Conservation (phyloP, 1,140 invertebrate species). For the Drosophila elegans region DNA sequence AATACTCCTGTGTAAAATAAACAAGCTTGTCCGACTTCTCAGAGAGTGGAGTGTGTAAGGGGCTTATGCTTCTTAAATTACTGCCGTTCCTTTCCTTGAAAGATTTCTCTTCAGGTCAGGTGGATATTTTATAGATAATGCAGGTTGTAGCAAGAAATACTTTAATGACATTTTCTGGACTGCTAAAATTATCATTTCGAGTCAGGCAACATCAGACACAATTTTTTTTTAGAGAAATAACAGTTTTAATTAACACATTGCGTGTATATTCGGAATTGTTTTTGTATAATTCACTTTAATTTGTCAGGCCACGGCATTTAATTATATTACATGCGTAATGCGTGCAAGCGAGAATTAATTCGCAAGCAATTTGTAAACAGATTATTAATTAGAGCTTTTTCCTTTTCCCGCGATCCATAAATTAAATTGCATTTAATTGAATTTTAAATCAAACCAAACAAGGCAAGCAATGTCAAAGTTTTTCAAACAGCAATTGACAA, state of each 20-base stretch:
- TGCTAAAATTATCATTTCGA: neutral
- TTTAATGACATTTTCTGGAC: neutral
- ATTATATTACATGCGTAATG: slow-evolving; percentile 47
- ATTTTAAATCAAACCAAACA: slow-evolving; percentile 44
- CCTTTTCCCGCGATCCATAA: slow-evolving; percentile 11
- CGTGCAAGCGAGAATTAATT: slow-evolving; percentile 47
- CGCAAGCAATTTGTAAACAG: slow-evolving; percentile 39
- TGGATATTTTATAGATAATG: neutral
- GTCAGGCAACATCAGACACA: neutral
- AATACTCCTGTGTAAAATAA: slow-evolving; percentile 77
- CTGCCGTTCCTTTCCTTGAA: slow-evolving; percentile 21
- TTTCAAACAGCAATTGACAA: slow-evolving; percentile 14
- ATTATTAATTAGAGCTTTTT: slow-evolving; percentile 55
- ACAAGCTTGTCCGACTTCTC: slow-evolving; percentile 53
- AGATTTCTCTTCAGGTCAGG: slow-evolving; percentile 23
- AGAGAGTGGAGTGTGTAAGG: slow-evolving; percentile 27
- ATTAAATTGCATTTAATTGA: slow-evolving; percentile 54
- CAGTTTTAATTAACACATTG: slow-evolving; percentile 24
- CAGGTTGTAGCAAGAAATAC: neutral
- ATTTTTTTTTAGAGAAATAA: neutral
- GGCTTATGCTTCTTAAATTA: slow-evolving; percentile 32
- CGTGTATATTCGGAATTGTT: slow-evolving; percentile 18
- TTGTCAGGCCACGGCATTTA: slow-evolving; percentile 43
- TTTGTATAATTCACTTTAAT: slow-evolving; percentile 39
- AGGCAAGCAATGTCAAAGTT: slow-evolving; percentile 21